Conservation (phyloP, 2,888 invertebrate genomes). For the Cyclophora albipunctata region DNA sequence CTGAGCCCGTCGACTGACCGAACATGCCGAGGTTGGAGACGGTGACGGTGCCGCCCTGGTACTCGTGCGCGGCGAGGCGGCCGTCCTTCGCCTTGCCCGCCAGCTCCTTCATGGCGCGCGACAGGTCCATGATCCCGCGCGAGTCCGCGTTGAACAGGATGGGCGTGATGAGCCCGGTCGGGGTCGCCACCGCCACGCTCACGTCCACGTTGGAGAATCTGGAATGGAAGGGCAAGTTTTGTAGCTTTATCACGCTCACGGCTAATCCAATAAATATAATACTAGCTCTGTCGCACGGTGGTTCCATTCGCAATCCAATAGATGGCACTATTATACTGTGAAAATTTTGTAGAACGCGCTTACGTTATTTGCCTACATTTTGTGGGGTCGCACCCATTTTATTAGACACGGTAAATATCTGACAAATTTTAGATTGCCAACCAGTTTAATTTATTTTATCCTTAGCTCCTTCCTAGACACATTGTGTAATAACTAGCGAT, state of each 20-base stretch:
- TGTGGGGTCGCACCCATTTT: no score
- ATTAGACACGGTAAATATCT: no score
- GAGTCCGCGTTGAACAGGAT: constrained; percentile 94
- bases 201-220: constrained; percentile 95
- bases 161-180: constrained; percentile 96
- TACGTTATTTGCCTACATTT: no score
- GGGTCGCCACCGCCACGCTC: constrained; percentile 97
- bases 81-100: constrained; percentile 92
- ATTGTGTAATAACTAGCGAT: no score
- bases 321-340: neutral
- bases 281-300: neutral
- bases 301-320: neutral
- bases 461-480: no score
- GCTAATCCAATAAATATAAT: neutral
- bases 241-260: neutral
- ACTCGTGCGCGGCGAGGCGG: constrained; percentile 93
- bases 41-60: constrained; percentile 96
- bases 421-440: no score
- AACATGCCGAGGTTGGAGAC: constrained; percentile 98
- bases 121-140: constrained; percentile 91
- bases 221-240: constrained; percentile 18
- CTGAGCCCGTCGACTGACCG: constrained; percentile 56
- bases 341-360: neutral
- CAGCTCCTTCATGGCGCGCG: constrained; percentile 83
- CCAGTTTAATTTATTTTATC: no score